Evolutionary conservation across 2,797 vertebrate species (phyloP).

Genomic region (Sphenodon punctatus): DNA sequence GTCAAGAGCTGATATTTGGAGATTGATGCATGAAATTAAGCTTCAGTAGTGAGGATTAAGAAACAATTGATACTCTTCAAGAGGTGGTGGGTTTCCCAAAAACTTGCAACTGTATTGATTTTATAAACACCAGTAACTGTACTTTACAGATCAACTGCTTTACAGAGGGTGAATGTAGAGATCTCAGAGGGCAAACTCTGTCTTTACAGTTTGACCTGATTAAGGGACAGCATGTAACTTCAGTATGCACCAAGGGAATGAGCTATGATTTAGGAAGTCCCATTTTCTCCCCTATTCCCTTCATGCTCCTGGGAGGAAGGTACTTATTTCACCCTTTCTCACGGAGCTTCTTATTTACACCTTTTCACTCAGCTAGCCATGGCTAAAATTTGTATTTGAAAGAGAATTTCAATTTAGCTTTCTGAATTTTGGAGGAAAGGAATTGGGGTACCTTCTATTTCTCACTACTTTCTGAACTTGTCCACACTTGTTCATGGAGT

Average conservation of each 20-base stretch:
- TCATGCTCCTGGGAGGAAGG: background rate
- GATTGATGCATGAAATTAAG: background rate
- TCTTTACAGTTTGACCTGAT: background rate
- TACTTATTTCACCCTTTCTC: background rate
- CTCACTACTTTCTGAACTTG: no score
- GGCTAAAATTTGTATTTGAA: no score
- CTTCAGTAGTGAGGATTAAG: background rate
- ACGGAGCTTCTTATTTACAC: fast-evolving
- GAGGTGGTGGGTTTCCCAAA: background rate
- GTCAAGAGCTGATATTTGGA: background rate
- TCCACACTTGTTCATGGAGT: no score
- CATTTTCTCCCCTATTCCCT: background rate
- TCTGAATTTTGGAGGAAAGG: background rate
- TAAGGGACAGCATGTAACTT: fast-evolving
- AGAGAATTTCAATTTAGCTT: no score
- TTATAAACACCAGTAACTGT: background rate
- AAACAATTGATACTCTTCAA: background rate
- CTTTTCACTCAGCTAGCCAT: background rate
- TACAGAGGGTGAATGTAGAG: background rate
- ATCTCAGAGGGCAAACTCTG: fast-evolving
- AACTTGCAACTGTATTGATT: background rate
- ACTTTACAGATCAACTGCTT: background rate
- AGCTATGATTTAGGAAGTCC: background rate
- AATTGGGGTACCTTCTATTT: background rate
- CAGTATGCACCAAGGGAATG: background rate